Evolutionary conservation across 2,113 vertebrate species (phyloP).

Genomic region (Guaruba guarouba): DNA sequence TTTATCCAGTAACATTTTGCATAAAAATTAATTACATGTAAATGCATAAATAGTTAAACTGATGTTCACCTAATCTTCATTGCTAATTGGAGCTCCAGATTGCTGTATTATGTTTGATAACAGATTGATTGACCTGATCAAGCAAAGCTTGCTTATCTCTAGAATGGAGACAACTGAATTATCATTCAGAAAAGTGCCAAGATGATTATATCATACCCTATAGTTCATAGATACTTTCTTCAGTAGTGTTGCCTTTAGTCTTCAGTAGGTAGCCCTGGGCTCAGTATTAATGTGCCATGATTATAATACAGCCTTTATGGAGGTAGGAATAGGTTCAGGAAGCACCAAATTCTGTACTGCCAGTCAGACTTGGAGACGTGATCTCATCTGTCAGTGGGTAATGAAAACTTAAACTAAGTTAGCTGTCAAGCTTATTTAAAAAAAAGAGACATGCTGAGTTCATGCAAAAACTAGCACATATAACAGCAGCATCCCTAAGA

Average conservation of each 20-base stretch:
- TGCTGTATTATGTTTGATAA: conserved; percentile 3
- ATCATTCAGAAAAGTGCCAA: background rate
- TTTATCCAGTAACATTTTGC: background rate
- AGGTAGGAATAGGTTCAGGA: background rate
- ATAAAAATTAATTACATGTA: background rate
- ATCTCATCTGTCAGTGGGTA: background rate
- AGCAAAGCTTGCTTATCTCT: background rate
- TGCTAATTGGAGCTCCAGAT: background rate
- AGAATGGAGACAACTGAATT: background rate
- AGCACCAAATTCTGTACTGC: background rate
- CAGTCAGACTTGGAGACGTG: background rate
- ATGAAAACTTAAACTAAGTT: background rate
- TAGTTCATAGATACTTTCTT: background rate
- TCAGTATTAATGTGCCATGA: background rate
- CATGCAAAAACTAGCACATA: background rate
- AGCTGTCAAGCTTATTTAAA: background rate
- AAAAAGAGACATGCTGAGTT: background rate
- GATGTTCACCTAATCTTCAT: background rate
- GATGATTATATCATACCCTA: background rate
- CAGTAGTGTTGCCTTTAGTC: background rate
- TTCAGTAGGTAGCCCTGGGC: background rate
- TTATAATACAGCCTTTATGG: background rate
- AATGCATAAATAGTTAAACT: background rate
- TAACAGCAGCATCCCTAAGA: background rate
- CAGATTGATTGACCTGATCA: background rate